Conservation (phyloP, 1,140 invertebrate species). For the Caenorhabditis remanei region DNA sequence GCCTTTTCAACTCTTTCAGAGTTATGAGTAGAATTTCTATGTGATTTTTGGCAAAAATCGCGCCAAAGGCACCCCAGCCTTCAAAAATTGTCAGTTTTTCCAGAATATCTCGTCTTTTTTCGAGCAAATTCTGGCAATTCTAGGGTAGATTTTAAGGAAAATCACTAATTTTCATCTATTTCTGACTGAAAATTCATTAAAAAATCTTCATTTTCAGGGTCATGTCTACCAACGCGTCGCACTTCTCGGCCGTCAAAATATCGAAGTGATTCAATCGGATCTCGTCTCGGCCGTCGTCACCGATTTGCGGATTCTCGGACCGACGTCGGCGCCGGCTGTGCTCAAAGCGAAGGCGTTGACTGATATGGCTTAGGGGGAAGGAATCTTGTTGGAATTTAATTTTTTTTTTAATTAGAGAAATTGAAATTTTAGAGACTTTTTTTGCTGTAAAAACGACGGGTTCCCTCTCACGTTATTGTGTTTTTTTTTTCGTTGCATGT, state of each 20-base stretch:
- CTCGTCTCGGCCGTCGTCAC: constrained; percentile 66
- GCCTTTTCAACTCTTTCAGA: background rate
- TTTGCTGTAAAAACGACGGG: background rate
- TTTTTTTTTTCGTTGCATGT: background rate
- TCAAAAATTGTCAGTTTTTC: too few species aligned
- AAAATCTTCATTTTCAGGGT: constrained; percentile 31
- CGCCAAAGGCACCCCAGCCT: too few species aligned
- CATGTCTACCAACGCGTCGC: constrained; percentile 32
- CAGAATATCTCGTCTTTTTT: too few species aligned
- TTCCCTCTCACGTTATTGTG: background rate
- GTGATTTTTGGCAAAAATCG: too few species aligned
- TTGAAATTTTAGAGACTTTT: too few species aligned
- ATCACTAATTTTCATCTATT: too few species aligned
- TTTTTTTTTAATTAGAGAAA: too few species aligned
- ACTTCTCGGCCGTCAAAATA: constrained; percentile 55
- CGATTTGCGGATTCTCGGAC: constrained; percentile 66
- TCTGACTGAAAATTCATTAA: background rate
- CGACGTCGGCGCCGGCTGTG: constrained; percentile 67
- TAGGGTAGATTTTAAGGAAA: too few species aligned
- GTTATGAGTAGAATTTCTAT: background rate
- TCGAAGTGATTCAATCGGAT: constrained; percentile 64
- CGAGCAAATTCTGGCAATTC: too few species aligned
- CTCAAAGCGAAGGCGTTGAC: constrained; percentile 62
- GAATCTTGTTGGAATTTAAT: background rate
- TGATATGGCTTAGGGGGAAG: constrained; percentile 5